phyloP scores from a whole-genome alignment of 2,113 vertebrate species.

The Camelus bactrianus region DNA sequence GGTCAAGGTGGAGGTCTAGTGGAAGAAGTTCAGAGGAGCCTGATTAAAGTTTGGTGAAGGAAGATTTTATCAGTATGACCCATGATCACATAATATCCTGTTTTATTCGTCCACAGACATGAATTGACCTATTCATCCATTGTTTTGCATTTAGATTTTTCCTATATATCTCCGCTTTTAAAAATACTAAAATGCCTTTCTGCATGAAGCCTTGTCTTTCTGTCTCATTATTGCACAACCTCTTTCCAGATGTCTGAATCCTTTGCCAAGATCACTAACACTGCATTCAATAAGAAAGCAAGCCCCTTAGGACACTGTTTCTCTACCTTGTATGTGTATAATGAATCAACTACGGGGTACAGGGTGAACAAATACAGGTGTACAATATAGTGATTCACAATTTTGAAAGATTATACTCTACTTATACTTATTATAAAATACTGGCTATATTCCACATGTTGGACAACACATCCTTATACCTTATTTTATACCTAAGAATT shows the following conservation, averaged over 20 bases:
- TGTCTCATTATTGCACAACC: no score
- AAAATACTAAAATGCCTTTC: no score
- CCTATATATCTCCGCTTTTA: no score
- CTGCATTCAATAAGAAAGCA: no score
- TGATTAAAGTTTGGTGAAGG: background rate
- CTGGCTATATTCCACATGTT: background rate
- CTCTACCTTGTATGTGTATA: background rate
- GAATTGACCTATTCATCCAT: no score
- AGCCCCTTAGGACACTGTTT: background rate
- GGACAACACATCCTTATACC: background rate
- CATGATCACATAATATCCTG: no score
- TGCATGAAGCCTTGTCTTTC: no score
- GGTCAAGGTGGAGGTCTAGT: background rate
- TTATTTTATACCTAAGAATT: background rate
- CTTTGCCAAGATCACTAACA: no score
- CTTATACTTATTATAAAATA: background rate
- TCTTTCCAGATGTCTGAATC: no score
- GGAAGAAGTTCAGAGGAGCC: background rate
- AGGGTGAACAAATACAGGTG: background rate
- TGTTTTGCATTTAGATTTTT: no score
- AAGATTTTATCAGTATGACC: background rate
- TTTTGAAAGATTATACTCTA: background rate
- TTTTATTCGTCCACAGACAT: no score
- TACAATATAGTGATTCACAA: background rate
- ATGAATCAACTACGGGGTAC: background rate